Percentiles rank a stretch among this genome's conserved stretches.
phyloP scores from a whole-genome alignment of 2,888 invertebrate genomes.

The Beris morrisii region DNA sequence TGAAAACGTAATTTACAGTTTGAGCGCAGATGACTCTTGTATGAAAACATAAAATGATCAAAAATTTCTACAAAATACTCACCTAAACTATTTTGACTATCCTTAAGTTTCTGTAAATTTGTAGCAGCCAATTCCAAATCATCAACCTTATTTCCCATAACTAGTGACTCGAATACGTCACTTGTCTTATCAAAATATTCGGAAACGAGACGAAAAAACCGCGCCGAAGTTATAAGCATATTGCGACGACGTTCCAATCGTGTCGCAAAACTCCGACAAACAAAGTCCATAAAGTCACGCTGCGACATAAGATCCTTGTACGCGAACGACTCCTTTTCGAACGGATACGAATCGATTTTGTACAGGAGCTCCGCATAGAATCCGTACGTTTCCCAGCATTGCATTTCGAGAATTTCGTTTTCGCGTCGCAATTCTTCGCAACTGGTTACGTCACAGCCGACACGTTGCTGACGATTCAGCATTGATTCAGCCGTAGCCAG shows the following conservation, averaged over 20 bases:
- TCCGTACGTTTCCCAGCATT: conserved; percentile 78
- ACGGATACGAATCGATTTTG: conserved; percentile 65
- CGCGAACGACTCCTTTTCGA: conserved; percentile 53
- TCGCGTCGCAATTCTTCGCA: conserved; percentile 72
- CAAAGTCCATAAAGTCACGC: conserved; percentile 80
- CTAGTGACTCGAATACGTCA: conserved; percentile 67
- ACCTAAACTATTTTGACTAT: conserved; percentile 65
- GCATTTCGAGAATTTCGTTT: conserved; percentile 74
- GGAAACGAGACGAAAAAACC: conserved; percentile 74
- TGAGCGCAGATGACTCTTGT: too few relatives aligned
- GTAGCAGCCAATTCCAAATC: conserved; percentile 62
- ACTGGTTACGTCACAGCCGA: conserved; percentile 72
- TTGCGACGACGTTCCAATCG: conserved; percentile 73
- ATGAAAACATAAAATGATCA: not conserved
- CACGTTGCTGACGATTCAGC: conserved; percentile 69
- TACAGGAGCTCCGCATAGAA: conserved; percentile 77
- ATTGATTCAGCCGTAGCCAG: conserved; percentile 74
- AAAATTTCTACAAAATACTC: conserved; percentile 41
- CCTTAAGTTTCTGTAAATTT: conserved; percentile 63
- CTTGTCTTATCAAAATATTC: conserved; percentile 71
- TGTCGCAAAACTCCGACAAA: conserved; percentile 75
- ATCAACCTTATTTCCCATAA: conserved; percentile 64
- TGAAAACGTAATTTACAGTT: too few relatives aligned
- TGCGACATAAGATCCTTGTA: conserved; percentile 70
- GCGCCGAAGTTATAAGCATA: conserved; percentile 71